phyloP scores from a whole-genome alignment of 2,888 invertebrate species.

The Noctua janthina region DNA sequence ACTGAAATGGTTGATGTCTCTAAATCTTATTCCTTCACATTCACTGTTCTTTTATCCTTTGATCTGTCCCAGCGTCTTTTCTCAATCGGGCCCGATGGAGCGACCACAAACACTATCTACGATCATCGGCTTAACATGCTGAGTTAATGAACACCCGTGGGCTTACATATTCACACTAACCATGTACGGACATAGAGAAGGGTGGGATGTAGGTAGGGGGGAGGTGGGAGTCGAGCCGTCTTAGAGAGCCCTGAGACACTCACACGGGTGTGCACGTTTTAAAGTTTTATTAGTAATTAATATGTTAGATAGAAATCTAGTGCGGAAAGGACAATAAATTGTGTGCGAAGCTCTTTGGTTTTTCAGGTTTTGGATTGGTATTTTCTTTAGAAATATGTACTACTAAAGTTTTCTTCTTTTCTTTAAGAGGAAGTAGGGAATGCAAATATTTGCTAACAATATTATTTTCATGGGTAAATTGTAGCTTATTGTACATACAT shows the following conservation, averaged over 20 bases:
- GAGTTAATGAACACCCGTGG: slow-evolving; percentile 84
- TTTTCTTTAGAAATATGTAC: neutral
- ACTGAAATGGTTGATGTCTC: neutral
- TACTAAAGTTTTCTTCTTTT: neutral
- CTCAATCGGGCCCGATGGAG: slow-evolving; percentile 63
- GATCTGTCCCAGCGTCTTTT: slow-evolving; percentile 51
- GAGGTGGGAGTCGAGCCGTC: slow-evolving; percentile 65
- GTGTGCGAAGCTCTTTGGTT: neutral
- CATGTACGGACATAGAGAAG: slow-evolving; percentile 71
- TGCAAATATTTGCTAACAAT: neutral
- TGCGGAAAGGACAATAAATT: slow-evolving; percentile 54
- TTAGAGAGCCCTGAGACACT: slow-evolving; percentile 74
- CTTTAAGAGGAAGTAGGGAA: neutral
- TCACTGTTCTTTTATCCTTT: slow-evolving; percentile 12
- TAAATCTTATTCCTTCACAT: neutral
- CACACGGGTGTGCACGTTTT: slow-evolving; percentile 65
- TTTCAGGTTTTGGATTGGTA: neutral
- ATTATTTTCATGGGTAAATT: neutral
- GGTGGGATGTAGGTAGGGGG: slow-evolving; percentile 57
- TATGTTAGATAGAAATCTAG: slow-evolving; percentile 60
- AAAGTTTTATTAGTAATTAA: slow-evolving; percentile 70
- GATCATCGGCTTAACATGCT: slow-evolving; percentile 86
- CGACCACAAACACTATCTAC: slow-evolving; percentile 74
- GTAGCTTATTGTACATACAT: too few relatives aligned
- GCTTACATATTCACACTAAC: slow-evolving; percentile 77